A percentile compares a stretch with the other conserved stretches of the same genome.
Conservation (phyloP, 2,888 invertebrate species). For the Shargacucullia verbasci region DNA sequence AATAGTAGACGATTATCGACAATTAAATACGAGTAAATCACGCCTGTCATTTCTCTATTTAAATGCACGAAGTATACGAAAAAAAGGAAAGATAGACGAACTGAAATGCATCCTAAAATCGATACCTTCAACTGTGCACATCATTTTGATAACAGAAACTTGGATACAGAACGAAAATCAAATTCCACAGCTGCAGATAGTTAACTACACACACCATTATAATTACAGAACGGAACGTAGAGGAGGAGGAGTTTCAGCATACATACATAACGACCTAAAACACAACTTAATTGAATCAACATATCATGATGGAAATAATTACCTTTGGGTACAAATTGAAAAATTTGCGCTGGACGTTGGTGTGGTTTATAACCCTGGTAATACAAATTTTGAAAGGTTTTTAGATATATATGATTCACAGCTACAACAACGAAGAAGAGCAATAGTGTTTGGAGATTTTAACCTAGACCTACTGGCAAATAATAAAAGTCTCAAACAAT, state of each 20-base stretch:
- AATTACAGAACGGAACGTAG: slow-evolving; percentile 11
- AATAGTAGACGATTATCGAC: slow-evolving; percentile 3
- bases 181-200: slow-evolving; percentile 9
- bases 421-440: too few relatives aligned
- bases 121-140: slow-evolving; percentile 1
- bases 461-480: too few relatives aligned
- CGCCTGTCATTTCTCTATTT: slow-evolving; percentile 10
- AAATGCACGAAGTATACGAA: slow-evolving; percentile 11
- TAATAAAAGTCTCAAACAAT: not conserved
- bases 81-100: slow-evolving; percentile 8
- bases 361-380: not conserved
- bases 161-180: slow-evolving; percentile 10
- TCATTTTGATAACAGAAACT: slow-evolving; percentile 11
- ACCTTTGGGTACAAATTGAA: slow-evolving; percentile 8
- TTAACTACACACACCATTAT: slow-evolving; percentile 13
- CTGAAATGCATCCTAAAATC: slow-evolving; percentile 11
- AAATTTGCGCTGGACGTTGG: slow-evolving; percentile 4
- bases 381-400: not conserved
- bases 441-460: too few relatives aligned
- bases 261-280: slow-evolving; percentile 10
- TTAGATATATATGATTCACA: not conserved
- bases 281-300: slow-evolving; percentile 9
- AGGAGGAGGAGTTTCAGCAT: slow-evolving; percentile 16
- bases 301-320: slow-evolving; percentile 11
- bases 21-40: slow-evolving; percentile 5